A percentile compares a stretch with the other conserved stretches of the same genome.
Evolutionary conservation across 2,113 vertebrate genomes (phyloP).

Genomic region (Vimba vimba): DNA sequence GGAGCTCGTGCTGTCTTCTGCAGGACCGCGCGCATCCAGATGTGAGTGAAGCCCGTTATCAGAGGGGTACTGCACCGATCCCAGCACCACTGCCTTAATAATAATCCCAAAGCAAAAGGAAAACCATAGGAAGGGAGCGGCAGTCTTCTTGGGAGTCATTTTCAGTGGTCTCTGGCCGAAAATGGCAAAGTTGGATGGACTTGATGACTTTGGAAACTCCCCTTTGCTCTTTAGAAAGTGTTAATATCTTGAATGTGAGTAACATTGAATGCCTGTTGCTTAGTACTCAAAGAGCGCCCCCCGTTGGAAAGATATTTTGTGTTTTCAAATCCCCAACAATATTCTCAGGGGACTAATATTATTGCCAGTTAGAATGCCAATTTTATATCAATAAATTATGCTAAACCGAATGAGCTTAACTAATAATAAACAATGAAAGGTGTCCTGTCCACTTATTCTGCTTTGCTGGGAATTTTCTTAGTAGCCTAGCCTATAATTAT

Average conservation of each 20-base stretch:
- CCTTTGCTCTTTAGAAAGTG: conserved; percentile 78
- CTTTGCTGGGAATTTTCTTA: not conserved
- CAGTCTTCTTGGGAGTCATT: conserved; percentile 78
- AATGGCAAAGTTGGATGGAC: conserved; percentile 60
- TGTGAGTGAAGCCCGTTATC: conserved; percentile 69
- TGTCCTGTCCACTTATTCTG: not conserved
- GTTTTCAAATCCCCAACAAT: not conserved
- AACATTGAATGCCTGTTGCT: conserved; percentile 55
- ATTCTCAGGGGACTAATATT: not conserved
- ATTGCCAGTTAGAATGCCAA: not conserved
- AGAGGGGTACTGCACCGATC: conserved; percentile 54
- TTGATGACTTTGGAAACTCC: conserved; percentile 71
- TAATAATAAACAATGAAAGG: not conserved
- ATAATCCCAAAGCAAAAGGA: conserved; percentile 62
- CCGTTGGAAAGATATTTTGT: conserved; percentile 16
- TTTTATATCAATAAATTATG: not conserved
- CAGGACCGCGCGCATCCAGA: conserved; percentile 65
- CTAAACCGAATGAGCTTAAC: not conserved
- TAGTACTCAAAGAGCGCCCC: conserved; percentile 55
- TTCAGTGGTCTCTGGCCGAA: conserved; percentile 66
- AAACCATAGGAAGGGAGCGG: conserved; percentile 63
- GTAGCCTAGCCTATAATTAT: not conserved
- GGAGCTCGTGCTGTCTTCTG: conserved; percentile 54
- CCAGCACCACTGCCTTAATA: conserved; percentile 57
- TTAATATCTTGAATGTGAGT: conserved; percentile 71